Base-by-base conservation (phyloP, 2,888 invertebrate genomes). In the Heliconius hortense region DNA sequence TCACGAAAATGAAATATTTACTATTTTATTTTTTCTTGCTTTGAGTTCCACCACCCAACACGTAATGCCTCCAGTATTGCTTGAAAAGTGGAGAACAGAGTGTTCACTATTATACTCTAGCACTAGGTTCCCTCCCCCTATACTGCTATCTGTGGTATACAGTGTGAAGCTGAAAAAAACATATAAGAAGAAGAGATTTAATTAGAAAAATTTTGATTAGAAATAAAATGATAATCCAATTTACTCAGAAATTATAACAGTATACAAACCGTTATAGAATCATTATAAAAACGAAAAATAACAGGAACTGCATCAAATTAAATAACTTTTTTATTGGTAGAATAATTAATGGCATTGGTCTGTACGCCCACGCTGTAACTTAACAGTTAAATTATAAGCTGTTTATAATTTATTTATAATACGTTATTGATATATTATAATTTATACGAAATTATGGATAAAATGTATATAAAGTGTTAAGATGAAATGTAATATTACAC, bases 281-380 rank as follows among this genome's bases (percentile, higher is more conserved):
- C 62, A 68, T 75, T 75, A 77, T 76, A 76, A 56, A 72, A 73
- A 78, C 76, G 60, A 72, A 67, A 74, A 71, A 78, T 75, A 60
- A 76, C 43, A 68, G 64, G 68, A 76, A 77, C 75, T 64, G 59
- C 63, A 56, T 75, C 73, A 78, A 76, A 74, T 76, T 76, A 75
- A 76, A 78, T 76, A 78, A 79, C 73, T 59, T 63, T 75, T 79
- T 77, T 74, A 74, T 76, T 70, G 66, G 21, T 39, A 75, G 73
- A 78, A 76, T 77, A 72, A 75, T 77, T 77, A 66, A 73, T 75
- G 77, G 70, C 77, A 64, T 75, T 72, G 72, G 74, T 77, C 73
- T 67, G 56, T 73, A 69, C 79, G 79, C 80, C 80, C 76, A 79
- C 80, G 43, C 56, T 35, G 31, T 69, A 56, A 56, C 35, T 56